Evolutionary conservation across 2,888 invertebrate genomes (phyloP), one percentile per base, ranked within the genome.

Genomic region (Liodrosophila aerea): DNA sequence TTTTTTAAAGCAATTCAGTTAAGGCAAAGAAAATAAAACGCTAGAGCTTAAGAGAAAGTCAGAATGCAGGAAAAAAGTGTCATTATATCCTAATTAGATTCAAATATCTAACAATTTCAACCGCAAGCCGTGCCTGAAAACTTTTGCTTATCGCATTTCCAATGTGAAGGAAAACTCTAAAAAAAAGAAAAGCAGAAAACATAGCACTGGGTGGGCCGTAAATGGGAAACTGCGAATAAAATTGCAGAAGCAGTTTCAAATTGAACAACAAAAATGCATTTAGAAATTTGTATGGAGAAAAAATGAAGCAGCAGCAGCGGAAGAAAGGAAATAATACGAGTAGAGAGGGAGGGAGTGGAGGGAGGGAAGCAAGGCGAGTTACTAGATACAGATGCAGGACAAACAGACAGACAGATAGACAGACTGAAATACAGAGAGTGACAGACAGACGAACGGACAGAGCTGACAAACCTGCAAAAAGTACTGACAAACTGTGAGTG

Each of bases 251-350:
- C 80, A 65, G 78, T 80, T 80, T 46, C 59, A 76, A 84, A 84
- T 81, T 81, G 84, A 82, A 82, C 82, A 82, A 82, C 85, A 82
- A 85, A 82, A 82, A 81, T 81, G 81, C 81, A 81, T 81, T 81
- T 81, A 82, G 82, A 78, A 77, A 78, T 64, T 70, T 77, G 77
- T 76, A 66, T 58, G 61, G 49, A 64, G 64, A 52, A 60, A 59
- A 36, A 31, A 27, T 22, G 57, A 53, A 53, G 58, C 57, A 40
- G 52, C 46, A 29, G 18, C 7, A 34, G 39, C 29, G 37, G 5
- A 43, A 27, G 37, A 15, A 30, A 7, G 41, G 41, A 53, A 70
- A 57, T 57, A 52, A 69, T 57, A 43, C 47, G 53, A 54, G 50
- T n/a, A 34, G 39, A 52, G 45, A 36, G 34, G 50, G 40, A 51